Conservation (phyloP, 92 coral and sea anemone genomes). For the Zoanthus solanderi region DNA sequence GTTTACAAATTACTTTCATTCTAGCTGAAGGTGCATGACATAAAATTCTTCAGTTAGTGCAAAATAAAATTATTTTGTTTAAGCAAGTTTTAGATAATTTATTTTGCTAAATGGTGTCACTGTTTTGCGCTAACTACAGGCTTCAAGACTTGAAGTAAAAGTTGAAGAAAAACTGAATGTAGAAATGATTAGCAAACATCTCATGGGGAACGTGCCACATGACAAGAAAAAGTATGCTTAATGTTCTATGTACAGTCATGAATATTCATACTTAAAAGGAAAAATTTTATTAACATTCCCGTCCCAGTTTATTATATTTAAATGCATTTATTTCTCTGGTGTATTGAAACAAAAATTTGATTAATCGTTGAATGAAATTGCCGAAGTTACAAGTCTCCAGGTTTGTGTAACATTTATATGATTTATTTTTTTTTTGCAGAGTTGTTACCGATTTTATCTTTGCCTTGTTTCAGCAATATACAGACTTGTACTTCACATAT, state of each 20-base stretch:
- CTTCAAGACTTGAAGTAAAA: conserved; percentile 81
- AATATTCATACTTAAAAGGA: background rate
- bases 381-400: background rate
- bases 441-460: conserved; percentile 78
- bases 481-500: conserved; percentile 90
- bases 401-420: too few species aligned
- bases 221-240: conserved; percentile 83
- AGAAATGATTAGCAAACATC: conserved; percentile 71
- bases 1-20: too few species aligned
- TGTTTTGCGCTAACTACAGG: conserved; percentile 55
- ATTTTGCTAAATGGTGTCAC: background rate
- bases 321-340: too few species aligned
- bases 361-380: background rate
- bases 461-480: conserved; percentile 78
- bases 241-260: background rate
- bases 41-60: too few species aligned
- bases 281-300: too few species aligned
- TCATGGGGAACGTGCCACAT: conserved; percentile 83
- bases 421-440: conserved; percentile 51
- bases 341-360: background rate
- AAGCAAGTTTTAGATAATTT: background rate
- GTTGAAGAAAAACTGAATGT: conserved; percentile 75
- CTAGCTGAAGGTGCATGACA: too few species aligned
- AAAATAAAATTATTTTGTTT: background rate
- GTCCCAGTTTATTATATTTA: too few species aligned